Percentiles rank a stretch among this genome's conserved stretches.
Evolutionary conservation across 1,140 invertebrate genomes (phyloP).

Genomic region (Drosophila simulans): DNA sequence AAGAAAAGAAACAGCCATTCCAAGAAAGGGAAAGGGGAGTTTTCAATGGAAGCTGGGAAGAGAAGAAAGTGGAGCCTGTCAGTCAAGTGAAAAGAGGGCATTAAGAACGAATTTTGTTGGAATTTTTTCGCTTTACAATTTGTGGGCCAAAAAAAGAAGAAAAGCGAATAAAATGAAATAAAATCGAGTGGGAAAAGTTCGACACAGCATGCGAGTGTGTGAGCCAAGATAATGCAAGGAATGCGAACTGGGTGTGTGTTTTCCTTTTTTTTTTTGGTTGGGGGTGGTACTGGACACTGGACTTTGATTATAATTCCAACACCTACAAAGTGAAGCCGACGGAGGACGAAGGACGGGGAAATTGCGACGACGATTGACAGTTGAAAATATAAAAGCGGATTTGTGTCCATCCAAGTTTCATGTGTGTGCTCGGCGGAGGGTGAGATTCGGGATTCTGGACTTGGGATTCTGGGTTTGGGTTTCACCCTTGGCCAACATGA

Average conservation of each 20-base stretch:
- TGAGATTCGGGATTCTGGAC: slow-evolving; percentile 25
- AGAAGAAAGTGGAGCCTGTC: slow-evolving; percentile 38
- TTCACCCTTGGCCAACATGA: slow-evolving; percentile 44
- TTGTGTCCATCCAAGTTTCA: slow-evolving; percentile 64
- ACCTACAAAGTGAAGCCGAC: slow-evolving; percentile 53
- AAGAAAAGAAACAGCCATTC: slow-evolving; percentile 22
- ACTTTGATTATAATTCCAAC: slow-evolving; percentile 81
- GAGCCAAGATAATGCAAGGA: slow-evolving; percentile 46
- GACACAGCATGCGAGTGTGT: slow-evolving; percentile 2
- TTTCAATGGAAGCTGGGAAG: background rate
- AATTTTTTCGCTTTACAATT: slow-evolving; percentile 81
- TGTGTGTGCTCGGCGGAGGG: background rate
- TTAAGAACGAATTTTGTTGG: slow-evolving; percentile 74
- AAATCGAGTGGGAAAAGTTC: slow-evolving; percentile 41
- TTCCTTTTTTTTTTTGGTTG: background rate
- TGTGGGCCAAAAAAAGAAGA: slow-evolving; percentile 30
- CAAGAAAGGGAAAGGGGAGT: slow-evolving; percentile 3
- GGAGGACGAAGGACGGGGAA: slow-evolving; percentile 15
- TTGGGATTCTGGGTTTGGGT: slow-evolving; percentile 9
- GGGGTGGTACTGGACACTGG: slow-evolving; percentile 28
- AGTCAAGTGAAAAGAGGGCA: slow-evolving; percentile 74
- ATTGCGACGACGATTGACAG: slow-evolving; percentile 76
- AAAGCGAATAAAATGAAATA: slow-evolving; percentile 45
- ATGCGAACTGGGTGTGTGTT: slow-evolving; percentile 16
- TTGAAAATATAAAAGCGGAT: slow-evolving; percentile 82